Base-by-base conservation (phyloP, 2,888 invertebrate species). In the Crocallis elinguaria region DNA sequence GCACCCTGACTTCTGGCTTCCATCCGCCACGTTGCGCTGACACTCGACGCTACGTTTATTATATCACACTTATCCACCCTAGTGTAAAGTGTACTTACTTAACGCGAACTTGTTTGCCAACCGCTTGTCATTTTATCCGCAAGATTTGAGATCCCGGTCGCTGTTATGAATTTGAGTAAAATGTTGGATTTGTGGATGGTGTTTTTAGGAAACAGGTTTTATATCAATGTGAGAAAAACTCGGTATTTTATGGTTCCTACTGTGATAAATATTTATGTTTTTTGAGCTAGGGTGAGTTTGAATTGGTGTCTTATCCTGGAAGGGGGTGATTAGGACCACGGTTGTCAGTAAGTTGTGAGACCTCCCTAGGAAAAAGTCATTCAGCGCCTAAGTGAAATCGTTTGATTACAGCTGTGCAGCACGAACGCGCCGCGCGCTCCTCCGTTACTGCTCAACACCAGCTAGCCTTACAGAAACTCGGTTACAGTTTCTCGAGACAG, bases 371-470 rank as follows among this genome's bases (percentile, higher is more conserved):
- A n/a, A n/a, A n/a, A n/a, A n/a, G n/a, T n/a, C n/a, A n/a, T n/a
- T n/a, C n/a, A n/a, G n/a, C n/a, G n/a, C n/a, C n/a, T n/a, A n/a
- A n/a, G n/a, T n/a, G n/a, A n/a, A 9, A 19, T 11, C 14, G 8
- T 12, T 44, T 49, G 25, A 49, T 54, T 49, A 42, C 93, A 98
- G 98, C 98, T 53, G 98, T 98, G 13, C 97, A 98, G 78, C 97
- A 98, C 82, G 98, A 98, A 84, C 91, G 98, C 59, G 97, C 97
- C 7, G 97, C 97, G 0, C 92, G 97, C 35, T 88, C 93, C 1
- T 73, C 83, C 0, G 69, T 71, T 11, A 69, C 62, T 53, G 75
- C 60, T 37, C 88, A 75, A 60, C 86, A 73, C 70, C 90, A 67
- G 76, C 84, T 72, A 90, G 93, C 85, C 90, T 67, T 90, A 4